These are phyloP conservation scores for Ascaphus truei DNA, from an alignment of 2,113 vertebrate genomes.

Conservation along the genomic window DNA sequence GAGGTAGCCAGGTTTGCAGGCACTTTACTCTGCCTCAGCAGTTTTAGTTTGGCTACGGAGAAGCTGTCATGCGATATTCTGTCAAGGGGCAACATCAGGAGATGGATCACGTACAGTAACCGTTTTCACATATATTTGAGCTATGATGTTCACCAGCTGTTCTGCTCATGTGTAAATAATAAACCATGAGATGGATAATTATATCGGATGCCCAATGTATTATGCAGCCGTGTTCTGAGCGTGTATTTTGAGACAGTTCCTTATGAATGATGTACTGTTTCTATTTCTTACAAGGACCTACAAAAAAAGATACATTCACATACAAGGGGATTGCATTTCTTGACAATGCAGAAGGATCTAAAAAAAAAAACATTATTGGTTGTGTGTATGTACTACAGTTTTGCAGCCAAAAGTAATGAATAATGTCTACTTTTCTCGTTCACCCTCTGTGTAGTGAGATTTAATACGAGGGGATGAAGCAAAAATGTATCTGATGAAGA, in stretches of 20 bases:
- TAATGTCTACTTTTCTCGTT: too few relatives aligned
- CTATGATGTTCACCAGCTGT: conserved; percentile 58
- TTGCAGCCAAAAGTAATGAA: too few relatives aligned
- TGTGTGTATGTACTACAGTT: too few relatives aligned
- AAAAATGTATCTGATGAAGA: too few relatives aligned
- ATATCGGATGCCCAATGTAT: conserved; percentile 44
- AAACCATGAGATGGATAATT: conserved; percentile 55
- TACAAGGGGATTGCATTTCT: conserved; percentile 35
- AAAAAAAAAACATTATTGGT: too few relatives aligned
- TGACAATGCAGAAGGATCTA: too few relatives aligned
- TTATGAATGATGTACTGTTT: conserved; percentile 40
- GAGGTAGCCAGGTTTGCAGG: conserved; percentile 65
- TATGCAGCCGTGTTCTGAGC: conserved; percentile 34
- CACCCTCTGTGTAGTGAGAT: too few relatives aligned
- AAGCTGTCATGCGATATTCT: conserved; percentile 65
- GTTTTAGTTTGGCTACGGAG: conserved; percentile 67
- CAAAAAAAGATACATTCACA: conserved; percentile 39
- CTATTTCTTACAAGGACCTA: conserved; percentile 37
- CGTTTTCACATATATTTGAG: conserved; percentile 57
- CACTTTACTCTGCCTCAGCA: conserved; percentile 76
- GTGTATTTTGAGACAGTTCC: conserved; percentile 37
- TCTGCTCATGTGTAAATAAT: conserved; percentile 66
- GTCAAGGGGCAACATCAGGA: conserved; percentile 58
- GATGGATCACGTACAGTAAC: conserved; percentile 51
- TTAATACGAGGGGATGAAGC: too few relatives aligned